phyloP scores from a whole-genome alignment of 2,113 vertebrate species.

The Myxocyprinus asiaticus region DNA sequence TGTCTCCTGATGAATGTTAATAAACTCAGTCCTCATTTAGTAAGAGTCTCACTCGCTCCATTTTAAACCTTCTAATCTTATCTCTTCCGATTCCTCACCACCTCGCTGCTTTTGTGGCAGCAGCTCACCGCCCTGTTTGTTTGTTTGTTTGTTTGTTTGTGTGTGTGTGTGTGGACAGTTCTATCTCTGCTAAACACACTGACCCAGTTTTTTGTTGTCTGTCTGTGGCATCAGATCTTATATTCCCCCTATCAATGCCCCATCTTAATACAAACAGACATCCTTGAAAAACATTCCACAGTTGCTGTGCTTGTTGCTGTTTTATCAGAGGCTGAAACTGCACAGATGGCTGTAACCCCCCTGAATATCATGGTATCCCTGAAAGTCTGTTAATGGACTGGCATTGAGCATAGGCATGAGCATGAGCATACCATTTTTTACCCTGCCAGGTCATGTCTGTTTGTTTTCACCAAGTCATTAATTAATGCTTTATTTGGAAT shows the following conservation, averaged over 20 bases:
- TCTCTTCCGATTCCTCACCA: background rate
- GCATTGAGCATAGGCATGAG: background rate
- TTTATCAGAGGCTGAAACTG: background rate
- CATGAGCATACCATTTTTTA: background rate
- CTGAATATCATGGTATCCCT: conserved; percentile 17
- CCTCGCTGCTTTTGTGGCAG: conserved; percentile 48
- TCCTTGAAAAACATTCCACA: background rate
- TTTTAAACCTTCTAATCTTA: background rate
- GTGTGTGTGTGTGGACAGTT: conserved; percentile 11
- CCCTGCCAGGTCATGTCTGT: background rate
- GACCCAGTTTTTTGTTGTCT: conserved; percentile 60
- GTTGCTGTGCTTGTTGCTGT: conserved; percentile 13
- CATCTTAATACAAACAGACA: conserved; percentile 1
- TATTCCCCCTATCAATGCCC: background rate
- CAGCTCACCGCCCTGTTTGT: conserved; percentile 52
- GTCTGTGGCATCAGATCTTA: conserved; percentile 37
- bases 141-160: background rate
- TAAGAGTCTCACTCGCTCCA: conserved; percentile 2
- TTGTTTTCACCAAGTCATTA: conserved; percentile 2
- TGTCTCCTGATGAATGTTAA: conserved; percentile 26
- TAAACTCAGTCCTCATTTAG: conserved; percentile 20
- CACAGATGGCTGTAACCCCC: background rate
- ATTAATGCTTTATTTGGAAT: background rate
- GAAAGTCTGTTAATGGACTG: background rate
- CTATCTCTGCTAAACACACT: conserved; percentile 60